Percentiles rank a stretch among this genome's conserved stretches.
Conservation (phyloP, 1,140 invertebrate species). For the Conus ventricosus region DNA sequence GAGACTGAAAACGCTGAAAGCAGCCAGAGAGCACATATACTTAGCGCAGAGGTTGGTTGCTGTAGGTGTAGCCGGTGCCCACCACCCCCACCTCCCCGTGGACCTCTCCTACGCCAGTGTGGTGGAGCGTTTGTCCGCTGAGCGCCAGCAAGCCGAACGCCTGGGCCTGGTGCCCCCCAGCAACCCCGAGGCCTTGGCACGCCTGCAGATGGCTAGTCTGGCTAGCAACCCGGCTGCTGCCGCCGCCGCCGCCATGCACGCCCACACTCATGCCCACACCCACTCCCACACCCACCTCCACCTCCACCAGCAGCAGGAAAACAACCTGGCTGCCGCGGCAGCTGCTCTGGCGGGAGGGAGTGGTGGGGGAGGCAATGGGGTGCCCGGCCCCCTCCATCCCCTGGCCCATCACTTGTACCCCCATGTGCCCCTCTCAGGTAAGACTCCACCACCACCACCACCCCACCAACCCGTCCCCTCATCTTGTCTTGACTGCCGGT, state of each 20-base stretch:
- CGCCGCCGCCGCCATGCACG: conserved; percentile 81
- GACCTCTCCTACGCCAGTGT: conserved; percentile 54
- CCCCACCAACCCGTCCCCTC: neutral
- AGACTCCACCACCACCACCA: neutral
- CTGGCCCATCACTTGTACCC: conserved; percentile 75
- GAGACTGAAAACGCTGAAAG: too few relatives aligned
- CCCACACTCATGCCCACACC: conserved; percentile 87
- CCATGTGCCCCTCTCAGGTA: conserved; percentile 61
- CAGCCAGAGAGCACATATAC: neutral
- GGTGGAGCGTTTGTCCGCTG: conserved; percentile 72
- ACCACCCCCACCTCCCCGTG: conserved; percentile 45
- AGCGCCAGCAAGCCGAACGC: conserved; percentile 80
- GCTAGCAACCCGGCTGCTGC: conserved; percentile 46
- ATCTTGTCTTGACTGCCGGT: neutral
- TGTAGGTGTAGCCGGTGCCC: conserved; percentile 50
- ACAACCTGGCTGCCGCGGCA: conserved; percentile 82
- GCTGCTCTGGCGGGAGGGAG: conserved; percentile 34
- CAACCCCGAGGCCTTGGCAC: conserved; percentile 83
- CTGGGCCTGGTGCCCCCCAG: conserved; percentile 80
- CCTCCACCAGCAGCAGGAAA: conserved; percentile 83
- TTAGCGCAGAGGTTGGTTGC: neutral
- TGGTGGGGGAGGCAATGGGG: conserved; percentile 23
- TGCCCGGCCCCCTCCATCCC: conserved; percentile 71
- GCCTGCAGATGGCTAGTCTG: conserved; percentile 85
- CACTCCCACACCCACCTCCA: conserved; percentile 88